Base-by-base conservation (phyloP, 2,797 vertebrate genomes). In the Sebastiscus tertius region DNA sequence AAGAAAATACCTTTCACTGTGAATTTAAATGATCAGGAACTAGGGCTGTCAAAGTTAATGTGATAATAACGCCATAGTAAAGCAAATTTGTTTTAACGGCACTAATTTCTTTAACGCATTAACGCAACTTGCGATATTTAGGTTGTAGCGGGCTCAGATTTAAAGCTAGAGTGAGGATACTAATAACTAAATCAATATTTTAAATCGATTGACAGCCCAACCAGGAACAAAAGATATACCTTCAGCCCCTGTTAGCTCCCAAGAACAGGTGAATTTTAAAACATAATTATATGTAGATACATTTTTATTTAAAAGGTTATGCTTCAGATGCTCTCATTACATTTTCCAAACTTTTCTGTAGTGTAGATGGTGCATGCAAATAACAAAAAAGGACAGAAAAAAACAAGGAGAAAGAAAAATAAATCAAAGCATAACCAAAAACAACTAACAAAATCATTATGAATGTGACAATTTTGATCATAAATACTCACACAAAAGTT, bases 391-490 rank as follows among this genome's bases (percentile, higher is more conserved):
- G 14, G 18, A 54, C 2, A 16, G 31, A 12, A 36, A 26, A 26
- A 62, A 66, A n/a, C 4, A 36, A 27, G 27, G 10, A 39, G 7
- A 6, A 14, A 7, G 22, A 55, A 1, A 18, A 26, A 18, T 1
- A 11, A 39, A 29, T 18, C 20, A 4, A 5, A 9, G 2, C 1
- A 64, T 29, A 1, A 33, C 16, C 54, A 74, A 8, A 11, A 54
- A 60, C 4, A 42, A 4, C 42, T 65, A 29, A 6, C 11, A 26
- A 62, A 64, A 14, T 22, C 34, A 36, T 52, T 27, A 24, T 18
- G 6, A 66, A 72, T 58, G 27, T 29, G 26, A 75, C 22, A 7
- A 73, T 83, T 86, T 77, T 66, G 73, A 80, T 88, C 80, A 80
- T 73, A 81, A 56, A 60, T 39, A 20, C 67, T 72, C 67, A 65